A percentile compares a stretch with the other conserved stretches of the same genome.
Evolutionary conservation across 1,140 invertebrate genomes (phyloP).

Genomic region (Cardiocondyla obscurior): DNA sequence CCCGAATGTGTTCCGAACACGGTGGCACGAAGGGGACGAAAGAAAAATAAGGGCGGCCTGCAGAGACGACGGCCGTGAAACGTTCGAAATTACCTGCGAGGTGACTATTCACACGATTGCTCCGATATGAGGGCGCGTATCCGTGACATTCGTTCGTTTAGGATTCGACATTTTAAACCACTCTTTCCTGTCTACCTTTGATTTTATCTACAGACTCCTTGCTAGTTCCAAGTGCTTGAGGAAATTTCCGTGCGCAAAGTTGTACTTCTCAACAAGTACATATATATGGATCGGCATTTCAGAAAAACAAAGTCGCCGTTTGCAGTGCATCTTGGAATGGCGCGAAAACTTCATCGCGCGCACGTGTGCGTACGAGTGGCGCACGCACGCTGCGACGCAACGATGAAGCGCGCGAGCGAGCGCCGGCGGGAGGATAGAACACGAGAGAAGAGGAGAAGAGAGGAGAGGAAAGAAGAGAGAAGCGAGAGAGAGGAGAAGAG

Average conservation of each 20-base stretch:
- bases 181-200: background rate
- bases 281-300: background rate
- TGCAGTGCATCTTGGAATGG: slow-evolving; percentile 21
- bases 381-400: background rate
- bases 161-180: background rate
- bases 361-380: slow-evolving; percentile 46
- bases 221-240: too few species aligned
- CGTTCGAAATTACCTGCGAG: slow-evolving; percentile 44
- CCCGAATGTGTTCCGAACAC: slow-evolving; percentile 67
- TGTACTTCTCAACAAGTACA: background rate
- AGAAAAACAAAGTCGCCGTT: background rate
- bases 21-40: slow-evolving; percentile 7
- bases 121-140: background rate
- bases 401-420: background rate
- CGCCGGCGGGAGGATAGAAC: background rate
- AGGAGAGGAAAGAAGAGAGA: background rate
- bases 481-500: background rate
- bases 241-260: background rate
- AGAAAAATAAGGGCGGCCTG: slow-evolving; percentile 37
- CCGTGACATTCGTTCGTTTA: background rate
- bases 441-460: background rate
- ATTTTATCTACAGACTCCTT: background rate
- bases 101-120: slow-evolving; percentile 13
- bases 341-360: slow-evolving; percentile 54
- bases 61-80: background rate